Evolutionary conservation across 2,888 invertebrate species (phyloP).

Genomic region (Agrilus mali): DNA sequence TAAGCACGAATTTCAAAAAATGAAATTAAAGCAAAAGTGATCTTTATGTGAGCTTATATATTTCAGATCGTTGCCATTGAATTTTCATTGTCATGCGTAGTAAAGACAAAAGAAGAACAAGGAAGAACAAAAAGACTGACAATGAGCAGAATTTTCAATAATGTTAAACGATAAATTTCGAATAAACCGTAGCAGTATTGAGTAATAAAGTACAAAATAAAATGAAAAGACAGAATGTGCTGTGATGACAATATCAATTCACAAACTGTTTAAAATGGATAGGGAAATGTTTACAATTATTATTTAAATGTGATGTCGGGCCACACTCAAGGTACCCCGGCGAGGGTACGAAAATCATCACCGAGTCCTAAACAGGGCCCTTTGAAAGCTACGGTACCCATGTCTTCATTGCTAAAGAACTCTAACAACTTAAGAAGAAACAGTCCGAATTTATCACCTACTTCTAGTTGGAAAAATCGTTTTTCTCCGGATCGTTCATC

Average conservation of each 20-base stretch:
- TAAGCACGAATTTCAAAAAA: too few relatives aligned
- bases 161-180: slow-evolving; percentile 14
- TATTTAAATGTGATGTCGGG: slow-evolving; percentile 36
- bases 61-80: too few relatives aligned
- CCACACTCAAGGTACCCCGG: slow-evolving; percentile 30
- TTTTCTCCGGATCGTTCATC: slow-evolving; percentile 57
- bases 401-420: slow-evolving; percentile 58
- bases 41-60: too few relatives aligned
- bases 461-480: slow-evolving; percentile 50
- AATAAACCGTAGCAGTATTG: slow-evolving; percentile 12
- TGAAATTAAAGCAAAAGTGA: too few relatives aligned
- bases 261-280: too few relatives aligned
- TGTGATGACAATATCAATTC: slow-evolving; percentile 3
- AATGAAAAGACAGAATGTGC: slow-evolving; percentile 3
- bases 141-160: slow-evolving; percentile 16
- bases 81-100: too few relatives aligned
- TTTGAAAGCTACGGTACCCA: slow-evolving; percentile 64
- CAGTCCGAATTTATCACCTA: slow-evolving; percentile 55
- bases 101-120: too few relatives aligned
- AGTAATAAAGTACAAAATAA: slow-evolving; percentile 7
- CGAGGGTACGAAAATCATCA: slow-evolving; percentile 50
- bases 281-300: neutral
- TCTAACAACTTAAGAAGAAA: slow-evolving; percentile 42
- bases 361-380: slow-evolving; percentile 56
- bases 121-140: slow-evolving; percentile 16